Conservation (phyloP, 2,888 invertebrate species). For the Actias luna region DNA sequence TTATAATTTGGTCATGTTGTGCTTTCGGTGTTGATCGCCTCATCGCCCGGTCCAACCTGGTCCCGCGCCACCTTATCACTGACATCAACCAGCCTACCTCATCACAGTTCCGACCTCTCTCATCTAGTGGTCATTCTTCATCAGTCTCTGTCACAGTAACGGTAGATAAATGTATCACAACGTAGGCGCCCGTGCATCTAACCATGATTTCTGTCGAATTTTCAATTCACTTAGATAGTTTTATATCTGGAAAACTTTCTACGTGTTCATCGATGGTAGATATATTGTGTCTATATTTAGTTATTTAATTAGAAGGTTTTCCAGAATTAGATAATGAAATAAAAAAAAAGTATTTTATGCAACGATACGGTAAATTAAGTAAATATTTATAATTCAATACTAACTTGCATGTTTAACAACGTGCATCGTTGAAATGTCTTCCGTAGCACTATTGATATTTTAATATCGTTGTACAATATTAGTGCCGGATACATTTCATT, state of each 20-base stretch:
- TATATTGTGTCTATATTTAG: constrained; percentile 52
- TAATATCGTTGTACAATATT: constrained; percentile 40
- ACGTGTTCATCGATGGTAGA: constrained; percentile 52
- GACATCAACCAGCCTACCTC: constrained; percentile 53
- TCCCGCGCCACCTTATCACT: constrained; percentile 69
- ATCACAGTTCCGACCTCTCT: constrained; percentile 69
- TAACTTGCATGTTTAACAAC: constrained; percentile 34
- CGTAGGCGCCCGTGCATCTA: constrained; percentile 76
- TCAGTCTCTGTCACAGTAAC: constrained; percentile 70
- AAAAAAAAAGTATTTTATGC: constrained; percentile 22
- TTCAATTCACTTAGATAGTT: constrained; percentile 49
- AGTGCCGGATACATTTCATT: constrained; percentile 70
- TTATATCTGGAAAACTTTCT: constrained; percentile 75
- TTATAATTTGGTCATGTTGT: constrained; percentile 71
- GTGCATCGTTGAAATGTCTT: constrained; percentile 70
- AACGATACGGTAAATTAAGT: constrained; percentile 2
- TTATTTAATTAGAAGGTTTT: constrained; percentile 73
- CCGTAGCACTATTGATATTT: constrained; percentile 62
- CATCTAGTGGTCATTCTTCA: constrained; percentile 73
- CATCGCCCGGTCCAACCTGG: constrained; percentile 67
- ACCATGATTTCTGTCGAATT: constrained; percentile 54
- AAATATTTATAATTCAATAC: constrained; percentile 5
- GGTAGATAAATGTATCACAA: constrained; percentile 82
- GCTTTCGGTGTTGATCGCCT: constrained; percentile 78
- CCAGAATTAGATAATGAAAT: constrained; percentile 52